These are phyloP conservation scores for Peromyscus californicus DNA, from an alignment of 2,113 vertebrate species.

Conservation along the genomic window DNA sequence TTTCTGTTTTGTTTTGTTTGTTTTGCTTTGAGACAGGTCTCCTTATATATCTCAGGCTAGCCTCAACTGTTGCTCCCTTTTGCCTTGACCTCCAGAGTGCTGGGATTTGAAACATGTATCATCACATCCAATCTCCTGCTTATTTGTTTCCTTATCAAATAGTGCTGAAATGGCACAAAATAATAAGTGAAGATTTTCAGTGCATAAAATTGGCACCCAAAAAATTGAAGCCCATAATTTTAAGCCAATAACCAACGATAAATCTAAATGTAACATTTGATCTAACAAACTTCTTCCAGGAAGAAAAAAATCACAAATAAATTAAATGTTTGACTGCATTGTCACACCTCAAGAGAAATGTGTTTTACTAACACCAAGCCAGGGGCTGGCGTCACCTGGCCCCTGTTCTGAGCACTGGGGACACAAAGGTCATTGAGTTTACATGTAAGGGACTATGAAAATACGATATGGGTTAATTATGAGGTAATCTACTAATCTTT, in stretches of 20 bases:
- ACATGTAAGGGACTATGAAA: background rate
- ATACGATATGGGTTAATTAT: constrained; percentile 29
- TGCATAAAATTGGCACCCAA: background rate
- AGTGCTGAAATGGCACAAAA: background rate
- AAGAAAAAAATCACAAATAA: background rate
- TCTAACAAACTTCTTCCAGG: background rate
- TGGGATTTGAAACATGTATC: background rate
- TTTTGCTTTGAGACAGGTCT: background rate
- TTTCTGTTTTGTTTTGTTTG: background rate
- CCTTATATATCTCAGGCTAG: background rate
- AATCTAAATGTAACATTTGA: background rate
- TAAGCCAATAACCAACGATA: background rate
- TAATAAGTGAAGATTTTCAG: background rate
- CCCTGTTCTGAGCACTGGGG: background rate
- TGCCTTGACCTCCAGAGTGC: background rate
- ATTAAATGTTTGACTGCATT: background rate
- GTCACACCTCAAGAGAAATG: background rate
- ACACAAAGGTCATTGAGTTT: background rate
- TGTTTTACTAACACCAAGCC: background rate
- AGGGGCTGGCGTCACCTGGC: background rate
- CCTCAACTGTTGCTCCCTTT: background rate
- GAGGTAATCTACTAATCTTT: background rate
- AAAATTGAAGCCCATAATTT: background rate
- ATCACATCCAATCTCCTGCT: background rate
- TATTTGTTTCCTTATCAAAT: background rate